These are phyloP conservation scores for Coendou prehensilis DNA, from an alignment of 2,797 vertebrate genomes.

Conservation along the genomic window DNA sequence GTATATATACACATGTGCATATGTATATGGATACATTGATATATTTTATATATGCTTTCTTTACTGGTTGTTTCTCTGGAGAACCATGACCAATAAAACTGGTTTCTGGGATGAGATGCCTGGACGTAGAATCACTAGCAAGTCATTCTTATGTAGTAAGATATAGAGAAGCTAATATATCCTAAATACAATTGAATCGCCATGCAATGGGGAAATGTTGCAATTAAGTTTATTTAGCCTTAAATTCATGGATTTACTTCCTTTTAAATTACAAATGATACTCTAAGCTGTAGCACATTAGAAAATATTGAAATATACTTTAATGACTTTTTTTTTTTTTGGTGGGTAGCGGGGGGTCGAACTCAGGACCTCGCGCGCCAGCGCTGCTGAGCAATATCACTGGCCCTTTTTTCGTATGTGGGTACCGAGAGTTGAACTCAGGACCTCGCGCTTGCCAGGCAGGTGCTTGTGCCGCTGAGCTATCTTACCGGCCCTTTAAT, in stretches of 20 bases:
- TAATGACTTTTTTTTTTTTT: not conserved
- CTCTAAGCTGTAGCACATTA: not conserved
- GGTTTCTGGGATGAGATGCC: not conserved
- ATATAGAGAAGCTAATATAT: not conserved
- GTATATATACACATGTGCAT: too few relatives aligned
- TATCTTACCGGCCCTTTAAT: not conserved
- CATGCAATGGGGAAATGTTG: not conserved
- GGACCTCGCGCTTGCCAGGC: too few relatives aligned
- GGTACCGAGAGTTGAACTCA: too few relatives aligned
- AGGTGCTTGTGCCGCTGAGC: too few relatives aligned
- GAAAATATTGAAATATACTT: constrained; percentile 1
- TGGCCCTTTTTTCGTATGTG: too few relatives aligned
- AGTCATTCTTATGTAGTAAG: not conserved
- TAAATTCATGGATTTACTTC: constrained; percentile 16
- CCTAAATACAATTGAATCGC: not conserved
- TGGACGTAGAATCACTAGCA: not conserved
- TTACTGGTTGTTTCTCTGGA: not conserved
- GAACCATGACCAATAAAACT: not conserved
- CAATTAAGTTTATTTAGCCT: constrained; percentile 24
- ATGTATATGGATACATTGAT: not conserved
- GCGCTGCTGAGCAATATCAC: too few relatives aligned
- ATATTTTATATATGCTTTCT: not conserved
- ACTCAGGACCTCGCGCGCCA: too few relatives aligned
- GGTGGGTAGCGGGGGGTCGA: too few relatives aligned
- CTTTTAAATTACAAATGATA: constrained; percentile 50